Base-by-base conservation (phyloP, 2,888 invertebrate species). In the Mesorhabditis spiculigera region DNA sequence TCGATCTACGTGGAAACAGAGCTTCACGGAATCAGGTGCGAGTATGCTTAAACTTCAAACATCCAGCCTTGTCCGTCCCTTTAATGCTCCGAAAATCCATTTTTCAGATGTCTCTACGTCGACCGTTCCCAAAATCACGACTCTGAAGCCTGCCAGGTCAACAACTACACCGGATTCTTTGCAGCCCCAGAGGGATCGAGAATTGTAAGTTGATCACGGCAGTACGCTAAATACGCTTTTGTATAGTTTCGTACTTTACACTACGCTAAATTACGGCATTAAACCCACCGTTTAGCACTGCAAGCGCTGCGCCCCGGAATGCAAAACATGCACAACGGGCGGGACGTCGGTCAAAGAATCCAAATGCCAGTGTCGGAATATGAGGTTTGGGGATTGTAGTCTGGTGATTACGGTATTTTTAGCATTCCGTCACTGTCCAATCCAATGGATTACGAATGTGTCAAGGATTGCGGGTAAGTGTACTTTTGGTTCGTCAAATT, bases 261-360 rank as follows among this genome's bases (percentile, higher is more conserved):
- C 28, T 28, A 28, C 28, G 28, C 28, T 28, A 28, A 28, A 1
- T 28, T 28, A 28, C 28, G 28, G 28, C 28, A 28, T 28, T 28
- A 50, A 13, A 50, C 10, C n/a, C 58, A 50, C 8, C 58, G 69
- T 71, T 65, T 63, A 80, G 77, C 65, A 74, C 44, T 81, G 81
- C 69, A 71, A 73, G 28, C 71, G 76, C 66, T 81, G 80, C 42
- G 71, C 68, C 41, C 70, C 71, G 4, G 72, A 72, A 43, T 81
- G 81, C 69, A 45, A 45, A 41, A 72, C 65, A 4, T 81, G 81
- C 65, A 68, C 70, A n/a, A 64, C 74, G 4, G 71, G 68, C 13
- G 77, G 77, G 4, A 58, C 50, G 3, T 63, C 63, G 10, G 70
- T 71, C 6, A 43, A 67, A 50, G 58, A 50, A n/a, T 50, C 58